Evolutionary conservation across 2,113 vertebrate species (phyloP).

Genomic region (Actenoides lindsayi): DNA sequence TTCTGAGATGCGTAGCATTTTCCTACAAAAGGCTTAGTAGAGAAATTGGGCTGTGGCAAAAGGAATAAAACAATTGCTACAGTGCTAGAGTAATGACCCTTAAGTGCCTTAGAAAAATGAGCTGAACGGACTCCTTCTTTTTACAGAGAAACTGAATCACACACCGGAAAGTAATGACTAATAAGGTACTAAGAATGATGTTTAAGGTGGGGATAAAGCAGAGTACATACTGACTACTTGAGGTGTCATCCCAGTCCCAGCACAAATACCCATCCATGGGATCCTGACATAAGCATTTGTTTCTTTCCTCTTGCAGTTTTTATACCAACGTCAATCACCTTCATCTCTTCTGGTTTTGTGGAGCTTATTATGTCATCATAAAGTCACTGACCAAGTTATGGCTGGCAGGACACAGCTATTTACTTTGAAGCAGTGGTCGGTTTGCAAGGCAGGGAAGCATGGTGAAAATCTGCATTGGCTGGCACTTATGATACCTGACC

Average conservation of each 20-base stretch:
- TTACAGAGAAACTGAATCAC: conserved; percentile 3
- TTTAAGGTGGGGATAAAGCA: neutral
- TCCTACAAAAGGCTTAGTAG: conserved; percentile 50
- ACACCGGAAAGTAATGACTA: neutral
- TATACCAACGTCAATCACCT: conserved; percentile 33
- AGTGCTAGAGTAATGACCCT: conserved; percentile 72
- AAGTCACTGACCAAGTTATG: conserved; percentile 64
- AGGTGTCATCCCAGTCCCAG: neutral
- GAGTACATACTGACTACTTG: neutral
- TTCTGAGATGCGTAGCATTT: conserved; percentile 59
- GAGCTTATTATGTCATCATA: neutral
- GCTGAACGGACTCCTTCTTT: conserved; percentile 28
- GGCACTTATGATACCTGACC: conserved; percentile 45
- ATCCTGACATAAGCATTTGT: neutral
- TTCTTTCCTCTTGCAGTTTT: neutral
- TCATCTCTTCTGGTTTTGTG: conserved; percentile 34
- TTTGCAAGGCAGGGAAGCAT: conserved; percentile 9
- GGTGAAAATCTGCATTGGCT: conserved; percentile 32
- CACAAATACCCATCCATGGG: neutral
- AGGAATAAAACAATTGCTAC: conserved; percentile 78
- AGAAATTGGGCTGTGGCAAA: conserved; percentile 65
- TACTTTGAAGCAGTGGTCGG: conserved; percentile 51
- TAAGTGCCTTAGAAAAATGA: conserved; percentile 73
- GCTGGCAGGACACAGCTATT: conserved; percentile 52
- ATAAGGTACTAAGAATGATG: conserved; percentile 11